phyloP scores from a whole-genome alignment of 2,888 invertebrate genomes.

The Metalampra italica region DNA sequence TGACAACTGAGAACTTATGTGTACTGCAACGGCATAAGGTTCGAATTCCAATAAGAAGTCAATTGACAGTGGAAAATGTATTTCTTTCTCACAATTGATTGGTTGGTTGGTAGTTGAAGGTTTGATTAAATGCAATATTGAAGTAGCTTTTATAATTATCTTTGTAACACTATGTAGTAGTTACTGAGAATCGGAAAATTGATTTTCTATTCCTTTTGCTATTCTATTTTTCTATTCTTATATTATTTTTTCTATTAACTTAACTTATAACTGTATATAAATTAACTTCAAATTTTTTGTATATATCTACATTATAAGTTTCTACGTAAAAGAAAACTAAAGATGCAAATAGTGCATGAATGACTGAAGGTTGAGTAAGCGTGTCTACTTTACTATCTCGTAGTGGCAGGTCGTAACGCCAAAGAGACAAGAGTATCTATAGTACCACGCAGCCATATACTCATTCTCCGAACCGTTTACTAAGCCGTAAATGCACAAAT shows the following conservation, averaged over 20 bases:
- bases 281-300: too few relatives aligned
- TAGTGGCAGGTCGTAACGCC: neutral
- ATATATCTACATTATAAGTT: too few relatives aligned
- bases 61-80: constrained; percentile 2
- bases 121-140: constrained; percentile 20
- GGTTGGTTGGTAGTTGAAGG: constrained; percentile 13
- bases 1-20: constrained; percentile 20
- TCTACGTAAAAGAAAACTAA: neutral
- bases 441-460: constrained; percentile 26
- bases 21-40: constrained; percentile 41
- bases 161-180: neutral
- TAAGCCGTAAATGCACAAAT: constrained; percentile 73
- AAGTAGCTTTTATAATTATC: neutral
- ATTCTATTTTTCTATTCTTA: neutral
- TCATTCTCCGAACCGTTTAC: constrained; percentile 53
- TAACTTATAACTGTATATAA: too few relatives aligned
- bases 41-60: constrained; percentile 25
- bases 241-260: too few relatives aligned
- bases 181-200: neutral
- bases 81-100: constrained; percentile 10
- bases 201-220: too few relatives aligned
- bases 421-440: neutral
- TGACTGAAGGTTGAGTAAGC: neutral
- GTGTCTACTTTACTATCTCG: neutral
- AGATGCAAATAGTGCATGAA: neutral